Percentiles rank a stretch among this genome's conserved stretches.
Evolutionary conservation across 2,888 invertebrate species (phyloP).

Genomic region (Drosophila atroscutellata): DNA sequence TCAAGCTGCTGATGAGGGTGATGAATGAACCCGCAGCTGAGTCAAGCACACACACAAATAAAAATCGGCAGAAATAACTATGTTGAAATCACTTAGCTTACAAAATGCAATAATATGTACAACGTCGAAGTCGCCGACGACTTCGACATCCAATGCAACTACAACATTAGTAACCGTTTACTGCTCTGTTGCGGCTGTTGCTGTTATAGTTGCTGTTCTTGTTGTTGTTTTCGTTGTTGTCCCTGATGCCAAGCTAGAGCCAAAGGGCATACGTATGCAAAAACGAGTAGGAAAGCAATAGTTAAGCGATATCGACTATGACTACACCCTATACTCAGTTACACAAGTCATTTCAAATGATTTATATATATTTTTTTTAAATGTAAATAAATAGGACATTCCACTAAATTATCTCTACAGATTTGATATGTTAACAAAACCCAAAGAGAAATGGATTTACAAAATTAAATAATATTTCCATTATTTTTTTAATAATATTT

Average conservation of each 20-base stretch:
- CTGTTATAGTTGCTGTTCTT: conserved; percentile 20
- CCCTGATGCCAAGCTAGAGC: conserved; percentile 36
- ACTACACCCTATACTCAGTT: conserved; percentile 6
- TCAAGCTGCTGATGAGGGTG: conserved; percentile 25
- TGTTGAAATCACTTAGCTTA: conserved; percentile 71
- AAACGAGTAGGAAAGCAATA: background rate
- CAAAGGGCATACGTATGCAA: conserved; percentile 53
- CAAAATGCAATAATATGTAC: conserved; percentile 66
- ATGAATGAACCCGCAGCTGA: conserved; percentile 11
- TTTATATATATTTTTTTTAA: background rate
- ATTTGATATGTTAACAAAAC: background rate
- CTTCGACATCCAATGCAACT: conserved; percentile 35
- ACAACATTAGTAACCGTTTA: conserved; percentile 70
- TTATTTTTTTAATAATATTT: background rate
- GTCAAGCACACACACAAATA: conserved; percentile 23
- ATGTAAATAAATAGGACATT: too few species aligned
- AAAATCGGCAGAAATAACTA: conserved; percentile 60
- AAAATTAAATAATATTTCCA: background rate
- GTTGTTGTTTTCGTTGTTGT: conserved; percentile 7
- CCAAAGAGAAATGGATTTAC: background rate
- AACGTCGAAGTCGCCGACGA: conserved; percentile 20
- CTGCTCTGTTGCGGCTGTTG: conserved; percentile 53
- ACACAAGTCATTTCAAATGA: background rate
- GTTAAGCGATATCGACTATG: background rate
- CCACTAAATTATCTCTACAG: too few species aligned